Base-by-base conservation (phyloP, 1,140 invertebrate species). In the Drosophila asahinai region DNA sequence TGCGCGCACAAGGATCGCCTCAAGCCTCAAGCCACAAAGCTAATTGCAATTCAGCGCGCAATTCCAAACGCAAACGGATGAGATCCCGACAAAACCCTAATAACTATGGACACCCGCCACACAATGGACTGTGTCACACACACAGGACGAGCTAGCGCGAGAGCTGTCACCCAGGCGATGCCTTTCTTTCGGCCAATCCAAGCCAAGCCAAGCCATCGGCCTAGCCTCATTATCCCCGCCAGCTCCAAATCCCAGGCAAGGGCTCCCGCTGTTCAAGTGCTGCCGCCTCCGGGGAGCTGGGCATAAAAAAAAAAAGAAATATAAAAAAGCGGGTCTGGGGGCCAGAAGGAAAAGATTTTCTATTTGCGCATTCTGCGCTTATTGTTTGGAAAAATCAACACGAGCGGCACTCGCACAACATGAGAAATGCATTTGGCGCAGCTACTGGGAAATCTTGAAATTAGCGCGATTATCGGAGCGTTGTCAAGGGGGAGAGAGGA, bases 391-490 rank as follows among this genome's bases (percentile, higher is more conserved):
- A 90, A 86, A 89, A 91, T 90, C 86, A 89, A 87, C 83, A 87
- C 63, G 63, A 77, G 74, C 64, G 64, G 64, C 47, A 36, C 57
- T 58, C 42, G 61, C 59, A 77, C 64, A 75, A 90, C 73, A 86
- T 67, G 66, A 77, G 66, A 73, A 90, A 79, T 82, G 86, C 84
- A 89, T 87, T 87, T 81, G 80, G 65, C 36, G 68, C 77, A 71
- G 76, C 84, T 82, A 89, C 80, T 91, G 89, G 89, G 89, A 91
- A 91, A 91, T 91, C 89, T 91, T 91, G 83, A 91, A 91, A 91
- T 91, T 91, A 91, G 89, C 89, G 81, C 89, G 89, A 91, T 91
- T 91, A 91, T 87, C 86, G 86, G 79, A 90, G 86, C 86, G 86
- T 91, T 91, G 87, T 74, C 63, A 75, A 84, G 86, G 74, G 81